A percentile compares a stretch with the other conserved stretches of the same genome.
These are phyloP conservation scores for Chaenogobius annularis DNA, from an alignment of 2,113 vertebrate species.

Conservation along the genomic window DNA sequence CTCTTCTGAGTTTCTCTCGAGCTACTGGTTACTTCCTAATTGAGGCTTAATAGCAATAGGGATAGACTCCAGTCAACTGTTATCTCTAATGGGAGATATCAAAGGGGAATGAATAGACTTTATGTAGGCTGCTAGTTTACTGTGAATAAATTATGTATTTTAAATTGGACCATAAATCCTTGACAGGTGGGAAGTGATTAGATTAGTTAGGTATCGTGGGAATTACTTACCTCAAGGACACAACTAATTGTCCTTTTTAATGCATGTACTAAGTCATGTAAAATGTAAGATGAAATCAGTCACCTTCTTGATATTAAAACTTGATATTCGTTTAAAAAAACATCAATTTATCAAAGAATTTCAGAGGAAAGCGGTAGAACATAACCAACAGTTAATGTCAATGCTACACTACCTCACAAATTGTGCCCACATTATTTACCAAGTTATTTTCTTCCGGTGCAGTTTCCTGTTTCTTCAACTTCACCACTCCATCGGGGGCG, in stretches of 20 bases:
- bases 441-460: slow-evolving; percentile 2
- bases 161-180: neutral
- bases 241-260: neutral
- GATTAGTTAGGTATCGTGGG: neutral
- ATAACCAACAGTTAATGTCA: no score
- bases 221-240: neutral
- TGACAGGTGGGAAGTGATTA: neutral
- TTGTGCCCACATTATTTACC: neutral
- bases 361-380: neutral
- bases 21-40: neutral
- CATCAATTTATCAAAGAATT: neutral
- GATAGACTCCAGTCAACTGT: neutral
- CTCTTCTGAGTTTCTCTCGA: neutral
- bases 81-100: neutral
- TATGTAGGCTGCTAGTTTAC: neutral
- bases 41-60: neutral
- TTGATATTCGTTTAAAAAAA: no score
- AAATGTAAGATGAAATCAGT: neutral
- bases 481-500: slow-evolving; percentile 91
- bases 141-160: neutral
- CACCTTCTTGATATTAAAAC: neutral
- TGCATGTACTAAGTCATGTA: neutral
- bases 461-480: slow-evolving; percentile 99
- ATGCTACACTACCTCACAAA: no score
- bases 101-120: neutral